phyloP scores from a whole-genome alignment of 2,113 vertebrate species.

The Thamnophis sirtalis region DNA sequence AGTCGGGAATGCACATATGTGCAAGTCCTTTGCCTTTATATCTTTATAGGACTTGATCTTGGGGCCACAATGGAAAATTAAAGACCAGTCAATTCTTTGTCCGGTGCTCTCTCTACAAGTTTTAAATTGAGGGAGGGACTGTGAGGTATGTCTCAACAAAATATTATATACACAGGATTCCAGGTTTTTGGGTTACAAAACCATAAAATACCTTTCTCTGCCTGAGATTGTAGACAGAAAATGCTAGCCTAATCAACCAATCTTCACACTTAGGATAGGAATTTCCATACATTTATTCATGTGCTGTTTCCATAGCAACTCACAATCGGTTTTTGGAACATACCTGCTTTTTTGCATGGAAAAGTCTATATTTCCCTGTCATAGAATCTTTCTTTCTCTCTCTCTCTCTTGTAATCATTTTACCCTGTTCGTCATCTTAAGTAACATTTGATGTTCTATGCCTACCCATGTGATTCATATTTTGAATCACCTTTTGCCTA shows the following conservation, averaged over 20 bases:
- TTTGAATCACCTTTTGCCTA: not conserved
- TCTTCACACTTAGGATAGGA: not conserved
- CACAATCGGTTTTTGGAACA: not conserved
- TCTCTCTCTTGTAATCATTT: not conserved
- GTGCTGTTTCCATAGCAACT: not conserved
- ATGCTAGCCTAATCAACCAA: not conserved
- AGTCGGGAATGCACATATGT: too few species aligned
- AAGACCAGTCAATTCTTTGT: not conserved
- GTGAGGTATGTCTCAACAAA: not conserved
- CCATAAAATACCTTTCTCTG: not conserved
- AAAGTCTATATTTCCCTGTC: not conserved
- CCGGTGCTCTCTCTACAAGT: not conserved
- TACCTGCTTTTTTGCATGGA: not conserved
- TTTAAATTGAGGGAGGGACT: not conserved
- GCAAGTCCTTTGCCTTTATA: not conserved
- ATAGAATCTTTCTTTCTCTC: not conserved
- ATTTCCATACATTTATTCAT: not conserved
- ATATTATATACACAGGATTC: not conserved
- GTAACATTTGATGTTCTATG: not conserved
- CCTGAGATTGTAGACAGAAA: not conserved
- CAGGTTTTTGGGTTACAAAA: not conserved
- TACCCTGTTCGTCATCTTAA: not conserved
- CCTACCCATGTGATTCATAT: not conserved
- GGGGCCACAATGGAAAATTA: not conserved
- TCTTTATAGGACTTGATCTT: not conserved